Percentiles rank a stretch among this genome's conserved stretches.
phyloP scores from a whole-genome alignment of 2,888 invertebrate genomes.

The Parnassius smintheus region DNA sequence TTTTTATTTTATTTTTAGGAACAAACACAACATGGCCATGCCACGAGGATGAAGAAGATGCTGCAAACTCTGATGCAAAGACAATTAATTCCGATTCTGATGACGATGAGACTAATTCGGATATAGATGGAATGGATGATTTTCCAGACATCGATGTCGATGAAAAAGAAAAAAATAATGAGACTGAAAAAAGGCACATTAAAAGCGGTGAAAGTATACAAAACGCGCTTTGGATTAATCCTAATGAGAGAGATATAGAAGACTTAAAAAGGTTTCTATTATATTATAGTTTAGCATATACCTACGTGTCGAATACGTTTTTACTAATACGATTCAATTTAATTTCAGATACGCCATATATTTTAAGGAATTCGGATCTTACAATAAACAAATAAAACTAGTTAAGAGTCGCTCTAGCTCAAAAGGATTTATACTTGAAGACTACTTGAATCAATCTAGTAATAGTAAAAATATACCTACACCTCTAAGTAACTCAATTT shows the following conservation, averaged over 20 bases:
- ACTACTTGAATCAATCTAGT: conserved; percentile 51
- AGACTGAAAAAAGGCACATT: conserved; percentile 45
- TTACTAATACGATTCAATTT: conserved; percentile 8
- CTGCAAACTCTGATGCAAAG: conserved; percentile 69
- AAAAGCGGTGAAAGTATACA: conserved; percentile 66
- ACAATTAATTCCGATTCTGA: conserved; percentile 68
- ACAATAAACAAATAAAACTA: conserved; percentile 70
- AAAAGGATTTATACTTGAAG: conserved; percentile 71
- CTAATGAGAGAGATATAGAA: conserved; percentile 77
- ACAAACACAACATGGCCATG: conserved; percentile 72
- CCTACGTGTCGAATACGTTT: not conserved
- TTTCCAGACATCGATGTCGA: conserved; percentile 66
- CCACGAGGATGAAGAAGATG: conserved; percentile 73
- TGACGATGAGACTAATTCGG: conserved; percentile 61
- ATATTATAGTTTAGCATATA: conserved; percentile 8
- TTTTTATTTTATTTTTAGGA: conserved; percentile 41
- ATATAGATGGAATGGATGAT: conserved; percentile 60
- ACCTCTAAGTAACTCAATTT: conserved; percentile 52
- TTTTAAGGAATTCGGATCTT: conserved; percentile 79
- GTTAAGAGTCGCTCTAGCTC: conserved; percentile 73
- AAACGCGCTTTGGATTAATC: conserved; percentile 66
- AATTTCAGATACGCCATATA: conserved; percentile 76
- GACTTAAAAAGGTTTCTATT: conserved; percentile 73
- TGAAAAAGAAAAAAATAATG: conserved; percentile 54
- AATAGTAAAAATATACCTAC: conserved; percentile 46